Evolutionary conservation across 2,888 invertebrate species (phyloP).

Genomic region (Dasysyrphus albostriatus): DNA sequence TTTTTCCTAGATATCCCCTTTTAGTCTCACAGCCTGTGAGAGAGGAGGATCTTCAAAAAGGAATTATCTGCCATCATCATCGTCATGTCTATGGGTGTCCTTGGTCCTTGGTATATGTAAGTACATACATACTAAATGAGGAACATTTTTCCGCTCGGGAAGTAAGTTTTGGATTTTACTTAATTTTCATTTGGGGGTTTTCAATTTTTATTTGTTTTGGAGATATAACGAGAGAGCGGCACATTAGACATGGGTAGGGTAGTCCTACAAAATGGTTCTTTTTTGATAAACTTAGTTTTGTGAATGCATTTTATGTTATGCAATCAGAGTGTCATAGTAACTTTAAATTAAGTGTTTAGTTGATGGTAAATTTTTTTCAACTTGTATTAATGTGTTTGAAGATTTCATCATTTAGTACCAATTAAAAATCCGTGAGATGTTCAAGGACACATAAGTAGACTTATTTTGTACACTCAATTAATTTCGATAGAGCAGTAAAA

Average conservation of each 20-base stretch:
- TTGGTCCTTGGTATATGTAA: not conserved
- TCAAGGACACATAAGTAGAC: not conserved
- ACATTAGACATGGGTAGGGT: not conserved
- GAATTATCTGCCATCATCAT: constrained; percentile 42
- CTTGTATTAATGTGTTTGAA: not conserved
- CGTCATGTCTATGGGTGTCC: constrained; percentile 24
- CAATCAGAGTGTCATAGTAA: constrained; percentile 8
- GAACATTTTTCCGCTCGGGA: constrained; percentile 62
- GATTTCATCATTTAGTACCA: not conserved
- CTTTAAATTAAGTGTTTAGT: not conserved
- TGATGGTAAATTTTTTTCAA: not conserved
- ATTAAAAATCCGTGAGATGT: not conserved
- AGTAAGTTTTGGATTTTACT: constrained; percentile 58
- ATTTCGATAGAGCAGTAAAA: not conserved
- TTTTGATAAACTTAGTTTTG: not conserved
- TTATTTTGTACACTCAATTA: not conserved
- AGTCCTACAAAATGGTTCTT: not conserved
- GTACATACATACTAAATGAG: not conserved
- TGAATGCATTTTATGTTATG: not conserved
- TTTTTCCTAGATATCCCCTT: constrained; percentile 7
- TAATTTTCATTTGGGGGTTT: constrained; percentile 40
- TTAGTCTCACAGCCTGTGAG: constrained; percentile 27
- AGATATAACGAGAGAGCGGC: constrained; percentile 2
- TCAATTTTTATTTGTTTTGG: constrained; percentile 57
- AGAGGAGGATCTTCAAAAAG: constrained; percentile 41